These are phyloP conservation scores for Oikopleura dioica DNA, from an alignment of 23 tunicate species.

Conservation along the genomic window DNA sequence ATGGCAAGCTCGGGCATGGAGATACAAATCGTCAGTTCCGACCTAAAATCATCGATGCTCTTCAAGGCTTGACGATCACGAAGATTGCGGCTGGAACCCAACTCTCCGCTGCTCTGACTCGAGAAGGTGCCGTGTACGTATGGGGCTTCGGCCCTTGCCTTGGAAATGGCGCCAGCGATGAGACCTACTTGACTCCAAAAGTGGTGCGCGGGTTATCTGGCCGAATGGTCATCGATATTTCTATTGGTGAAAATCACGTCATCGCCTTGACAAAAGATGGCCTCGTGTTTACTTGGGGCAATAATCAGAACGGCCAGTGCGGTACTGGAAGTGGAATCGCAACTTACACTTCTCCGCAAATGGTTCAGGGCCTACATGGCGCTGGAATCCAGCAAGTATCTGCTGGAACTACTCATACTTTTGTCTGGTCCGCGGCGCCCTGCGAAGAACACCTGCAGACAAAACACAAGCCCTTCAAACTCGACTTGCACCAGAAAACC, in stretches of 20 bases:
- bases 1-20: conserved; percentile 95
- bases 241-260: conserved; percentile 89
- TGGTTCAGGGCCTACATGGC: conserved; percentile 28
- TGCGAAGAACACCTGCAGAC: conserved; percentile 15
- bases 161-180: conserved; percentile 65
- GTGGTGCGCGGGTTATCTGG: conserved; percentile 26
- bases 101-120: conserved; percentile 89
- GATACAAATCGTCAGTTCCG: conserved; percentile 44
- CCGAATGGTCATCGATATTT: conserved; percentile 43
- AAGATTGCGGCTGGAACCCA: conserved; percentile 56
- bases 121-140: conserved; percentile 64
- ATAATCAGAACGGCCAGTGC: conserved; percentile 97
- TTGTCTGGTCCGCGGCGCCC: conserved; percentile 85
- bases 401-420: conserved; percentile 87
- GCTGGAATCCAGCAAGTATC: conserved; percentile 58
- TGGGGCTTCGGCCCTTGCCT: conserved; percentile 99
- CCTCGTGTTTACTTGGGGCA: conserved; percentile 87
- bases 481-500: background rate
- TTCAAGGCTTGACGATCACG: conserved; percentile 1
- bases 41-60: conserved; percentile 73
- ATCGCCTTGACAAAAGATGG: conserved; percentile 21
- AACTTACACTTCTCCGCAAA: conserved; percentile 52
- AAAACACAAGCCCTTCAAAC: background rate
- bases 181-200: conserved; percentile 49
- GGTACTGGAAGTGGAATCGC: conserved; percentile 73